Conservation (phyloP, 2,888 invertebrate genomes). For the Odontocolon sp. region DNA sequence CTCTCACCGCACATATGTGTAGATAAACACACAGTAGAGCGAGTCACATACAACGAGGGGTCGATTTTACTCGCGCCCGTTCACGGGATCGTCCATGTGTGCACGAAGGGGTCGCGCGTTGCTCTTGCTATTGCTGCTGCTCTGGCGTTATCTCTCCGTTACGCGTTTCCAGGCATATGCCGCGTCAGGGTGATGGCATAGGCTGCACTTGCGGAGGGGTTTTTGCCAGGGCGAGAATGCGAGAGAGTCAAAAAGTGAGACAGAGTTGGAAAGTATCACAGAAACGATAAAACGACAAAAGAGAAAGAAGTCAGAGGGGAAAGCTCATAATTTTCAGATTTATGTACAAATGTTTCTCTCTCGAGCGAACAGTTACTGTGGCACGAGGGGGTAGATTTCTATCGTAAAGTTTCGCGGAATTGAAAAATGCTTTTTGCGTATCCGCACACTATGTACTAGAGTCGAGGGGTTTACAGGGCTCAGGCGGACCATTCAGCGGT, state of each 20-base stretch:
- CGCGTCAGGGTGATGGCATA: slow-evolving; percentile 54
- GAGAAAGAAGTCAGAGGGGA: slow-evolving; percentile 39
- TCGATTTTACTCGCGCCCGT: slow-evolving; percentile 51
- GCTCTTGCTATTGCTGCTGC: slow-evolving; percentile 66
- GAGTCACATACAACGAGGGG: slow-evolving; percentile 46
- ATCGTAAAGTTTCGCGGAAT: slow-evolving; percentile 79
- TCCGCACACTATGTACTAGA: slow-evolving; percentile 14
- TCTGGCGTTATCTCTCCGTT: slow-evolving; percentile 77
- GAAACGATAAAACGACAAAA: slow-evolving; percentile 49
- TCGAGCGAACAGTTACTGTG: slow-evolving; percentile 57
- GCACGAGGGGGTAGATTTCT: slow-evolving; percentile 71
- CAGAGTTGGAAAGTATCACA: slow-evolving; percentile 32
- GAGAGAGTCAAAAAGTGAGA: slow-evolving; percentile 34
- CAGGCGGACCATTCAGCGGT: slow-evolving; percentile 35
- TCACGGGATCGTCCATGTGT: slow-evolving; percentile 59
- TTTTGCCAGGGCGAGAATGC: slow-evolving; percentile 43
- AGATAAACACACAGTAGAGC: slow-evolving; percentile 2
- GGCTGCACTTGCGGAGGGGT: slow-evolving; percentile 57
- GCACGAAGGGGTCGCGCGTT: slow-evolving; percentile 62
- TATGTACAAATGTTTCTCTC: slow-evolving; percentile 79
- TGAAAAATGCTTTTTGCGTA: slow-evolving; percentile 77
- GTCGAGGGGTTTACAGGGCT: slow-evolving; percentile 7
- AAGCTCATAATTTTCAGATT: slow-evolving; percentile 80
- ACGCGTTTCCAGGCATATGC: slow-evolving; percentile 80
- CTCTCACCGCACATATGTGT: slow-evolving; percentile 18